Base-by-base conservation (phyloP, 2,888 invertebrate genomes). In the Cheilosia pagana region DNA sequence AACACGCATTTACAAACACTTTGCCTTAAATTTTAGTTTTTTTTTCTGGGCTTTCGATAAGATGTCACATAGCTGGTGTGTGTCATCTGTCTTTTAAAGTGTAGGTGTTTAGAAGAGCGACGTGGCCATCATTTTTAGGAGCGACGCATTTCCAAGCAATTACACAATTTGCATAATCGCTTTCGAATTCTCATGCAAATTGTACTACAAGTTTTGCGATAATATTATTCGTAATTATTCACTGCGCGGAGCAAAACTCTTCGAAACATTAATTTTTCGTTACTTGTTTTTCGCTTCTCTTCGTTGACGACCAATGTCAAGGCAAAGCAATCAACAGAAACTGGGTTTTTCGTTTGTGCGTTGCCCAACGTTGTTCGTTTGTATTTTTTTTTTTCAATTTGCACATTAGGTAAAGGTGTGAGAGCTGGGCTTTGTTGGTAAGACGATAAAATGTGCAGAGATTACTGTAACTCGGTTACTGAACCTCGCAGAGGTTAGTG, bases 251-350 rank as follows among this genome's bases (percentile, higher is more conserved):
- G 52, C n/a, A 45, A 45, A 8, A 19, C 6, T 23, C 25, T 19
- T 72, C 55, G 55, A 45, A 45, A 43, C 45, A 31, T 50, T 39
- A 28, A 16, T 21, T 71, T 28, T 53, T 28, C 43, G 25, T 4
- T 41, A 8, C 3, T 43, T 50, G 14, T 23, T 31, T 16, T 31
- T 41, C 50, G 25, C 12, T 35, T 35, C 12, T 3, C 35, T 35
- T 35, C 16, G 39, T 52, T 21, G 53, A 60, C 8, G 72, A 39
- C 57, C 83, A 83, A 83, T 78, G 78, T 83, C 83, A 83, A 59
- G 83, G 68, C 39, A 59, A 70, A 63, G 31, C 55, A n/a, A 43
- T 16, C 16, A 59, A 60, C 31, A 41, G 45, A 60, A 68, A 52
- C 43, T 60, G 21, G 60, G 68, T 45, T 68, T 65, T 68, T 67